A percentile compares a stretch with the other conserved stretches of the same genome.
Conservation (phyloP, 1,140 invertebrate species). For the Trigoniulus corallinus region DNA sequence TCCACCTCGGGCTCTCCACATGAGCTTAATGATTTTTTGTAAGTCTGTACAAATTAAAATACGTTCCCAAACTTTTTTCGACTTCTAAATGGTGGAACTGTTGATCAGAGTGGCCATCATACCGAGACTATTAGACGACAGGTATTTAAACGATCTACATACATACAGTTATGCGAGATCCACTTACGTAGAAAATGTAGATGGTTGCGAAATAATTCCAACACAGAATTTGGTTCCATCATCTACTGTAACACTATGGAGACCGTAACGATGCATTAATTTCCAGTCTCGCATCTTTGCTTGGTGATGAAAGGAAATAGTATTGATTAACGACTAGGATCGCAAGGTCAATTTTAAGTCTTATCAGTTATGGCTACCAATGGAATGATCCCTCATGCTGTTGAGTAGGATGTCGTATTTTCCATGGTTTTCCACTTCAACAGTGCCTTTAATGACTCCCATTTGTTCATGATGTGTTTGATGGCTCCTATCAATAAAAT, state of each 20-base stretch:
- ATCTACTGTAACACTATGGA: slow-evolving; percentile 46
- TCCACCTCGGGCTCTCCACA: no score
- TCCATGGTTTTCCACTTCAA: slow-evolving; percentile 32
- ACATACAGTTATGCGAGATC: no score
- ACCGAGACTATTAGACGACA: no score
- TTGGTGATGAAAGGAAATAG: background rate
- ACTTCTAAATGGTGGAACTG: no score
- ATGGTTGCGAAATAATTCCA: slow-evolving; percentile 46
- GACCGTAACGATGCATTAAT: slow-evolving; percentile 47
- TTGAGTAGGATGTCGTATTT: slow-evolving; percentile 9
- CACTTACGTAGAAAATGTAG: slow-evolving; percentile 37
- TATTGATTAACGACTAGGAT: no score
- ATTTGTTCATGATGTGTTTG: slow-evolving; percentile 57
- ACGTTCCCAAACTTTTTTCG: no score
- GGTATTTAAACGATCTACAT: no score
- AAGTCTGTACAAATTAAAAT: no score
- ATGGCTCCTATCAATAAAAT: slow-evolving; percentile 36
- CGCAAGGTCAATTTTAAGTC: background rate
- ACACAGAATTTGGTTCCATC: slow-evolving; percentile 41
- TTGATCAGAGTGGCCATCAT: no score
- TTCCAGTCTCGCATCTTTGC: slow-evolving; percentile 44
- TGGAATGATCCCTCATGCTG: background rate
- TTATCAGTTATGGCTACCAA: background rate
- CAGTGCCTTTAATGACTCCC: slow-evolving; percentile 34
- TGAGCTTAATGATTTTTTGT: no score